phyloP scores from a whole-genome alignment of 2,888 invertebrate genomes.

The Augiades crinisus region DNA sequence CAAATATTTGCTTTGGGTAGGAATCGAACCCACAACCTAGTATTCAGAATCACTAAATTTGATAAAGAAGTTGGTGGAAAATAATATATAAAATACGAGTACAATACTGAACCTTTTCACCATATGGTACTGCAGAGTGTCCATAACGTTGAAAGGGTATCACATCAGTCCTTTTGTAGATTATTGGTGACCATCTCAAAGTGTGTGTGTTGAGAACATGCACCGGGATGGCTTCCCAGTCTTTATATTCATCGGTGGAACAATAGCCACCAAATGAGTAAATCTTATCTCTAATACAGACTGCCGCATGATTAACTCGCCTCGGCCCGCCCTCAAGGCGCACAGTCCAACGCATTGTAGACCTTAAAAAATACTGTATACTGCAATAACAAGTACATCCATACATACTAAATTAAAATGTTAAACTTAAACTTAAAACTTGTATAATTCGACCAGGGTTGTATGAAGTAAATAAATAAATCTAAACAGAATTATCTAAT shows the following conservation, averaged over 20 bases:
- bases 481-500: no score
- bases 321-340: constrained; percentile 94
- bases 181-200: constrained; percentile 81
- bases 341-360: constrained; percentile 90
- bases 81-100: no score
- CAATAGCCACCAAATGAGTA: constrained; percentile 97
- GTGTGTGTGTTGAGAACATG: constrained; percentile 90
- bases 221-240: constrained; percentile 91
- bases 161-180: constrained; percentile 71
- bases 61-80: background rate
- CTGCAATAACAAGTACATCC: no score
- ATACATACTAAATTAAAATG: no score
- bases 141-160: constrained; percentile 94
- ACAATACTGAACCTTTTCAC: constrained; percentile 79
- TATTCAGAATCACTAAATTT: no score
- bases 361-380: constrained; percentile 28
- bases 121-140: constrained; percentile 92
- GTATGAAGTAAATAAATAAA: no score
- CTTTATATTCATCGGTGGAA: constrained; percentile 89
- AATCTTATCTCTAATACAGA: constrained; percentile 88
- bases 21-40: no score
- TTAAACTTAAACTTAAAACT: no score
- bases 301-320: constrained; percentile 96
- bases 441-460: no score
- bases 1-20: no score